Evolutionary conservation across 1,140 invertebrate species (phyloP).

Genomic region (Leptopilina clavipes): DNA sequence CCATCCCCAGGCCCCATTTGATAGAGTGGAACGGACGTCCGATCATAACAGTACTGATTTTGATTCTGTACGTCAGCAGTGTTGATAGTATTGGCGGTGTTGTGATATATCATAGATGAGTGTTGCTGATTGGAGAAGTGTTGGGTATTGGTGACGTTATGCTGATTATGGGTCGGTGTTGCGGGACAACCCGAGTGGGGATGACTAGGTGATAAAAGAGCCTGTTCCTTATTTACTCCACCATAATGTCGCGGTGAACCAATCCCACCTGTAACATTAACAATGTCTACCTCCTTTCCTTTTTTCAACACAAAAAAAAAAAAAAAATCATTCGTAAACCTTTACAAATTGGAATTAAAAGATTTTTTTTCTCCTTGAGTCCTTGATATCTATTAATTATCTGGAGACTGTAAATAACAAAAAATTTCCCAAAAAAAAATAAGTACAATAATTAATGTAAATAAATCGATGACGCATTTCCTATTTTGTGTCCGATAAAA

Average conservation of each 20-base stretch:
- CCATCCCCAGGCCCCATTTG: constrained; percentile 74
- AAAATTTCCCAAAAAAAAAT: neutral
- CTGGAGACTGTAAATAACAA: constrained; percentile 11
- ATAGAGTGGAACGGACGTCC: constrained; percentile 76
- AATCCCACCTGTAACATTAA: constrained; percentile 78
- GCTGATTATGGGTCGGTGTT: constrained; percentile 69
- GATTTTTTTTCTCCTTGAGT: neutral
- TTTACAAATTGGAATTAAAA: neutral
- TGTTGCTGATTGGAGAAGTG: constrained; percentile 73
- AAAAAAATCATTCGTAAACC: neutral
- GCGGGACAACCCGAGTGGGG: constrained; percentile 72
- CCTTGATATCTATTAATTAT: neutral
- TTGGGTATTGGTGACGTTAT: constrained; percentile 73
- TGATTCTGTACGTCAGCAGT: constrained; percentile 70
- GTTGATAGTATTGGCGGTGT: constrained; percentile 68
- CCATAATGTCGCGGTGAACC: constrained; percentile 76
- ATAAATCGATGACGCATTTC: neutral
- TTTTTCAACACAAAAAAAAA: constrained; percentile 9
- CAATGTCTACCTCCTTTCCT: constrained; percentile 61
- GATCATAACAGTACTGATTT: constrained; percentile 79
- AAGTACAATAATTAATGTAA: no score
- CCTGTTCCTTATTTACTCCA: constrained; percentile 70
- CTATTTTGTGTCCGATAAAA: neutral
- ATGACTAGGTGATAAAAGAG: constrained; percentile 76
- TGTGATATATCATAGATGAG: constrained; percentile 76